Evolutionary conservation across 2,888 invertebrate genomes (phyloP).

Genomic region (Monoplex corrugatus): DNA sequence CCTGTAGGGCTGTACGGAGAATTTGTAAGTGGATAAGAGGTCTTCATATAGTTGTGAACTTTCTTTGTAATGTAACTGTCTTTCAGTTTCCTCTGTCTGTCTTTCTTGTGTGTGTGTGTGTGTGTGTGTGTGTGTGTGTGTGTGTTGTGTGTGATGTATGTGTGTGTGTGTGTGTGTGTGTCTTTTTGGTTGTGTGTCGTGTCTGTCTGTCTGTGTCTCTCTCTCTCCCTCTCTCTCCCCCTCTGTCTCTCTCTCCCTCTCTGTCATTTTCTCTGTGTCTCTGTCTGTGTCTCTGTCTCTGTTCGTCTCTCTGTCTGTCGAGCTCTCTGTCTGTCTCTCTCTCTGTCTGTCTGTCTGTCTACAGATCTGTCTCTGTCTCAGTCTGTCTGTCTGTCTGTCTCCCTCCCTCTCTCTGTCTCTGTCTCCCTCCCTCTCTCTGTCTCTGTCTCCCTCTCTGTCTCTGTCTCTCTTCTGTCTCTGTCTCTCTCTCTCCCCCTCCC

Average conservation of each 20-base stretch:
- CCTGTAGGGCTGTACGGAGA: too few relatives aligned
- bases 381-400: conserved; percentile 19
- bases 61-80: too few relatives aligned
- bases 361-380: background rate
- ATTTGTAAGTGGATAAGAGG: too few relatives aligned
- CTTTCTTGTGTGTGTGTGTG: too few relatives aligned
- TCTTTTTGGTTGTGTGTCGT: too few relatives aligned
- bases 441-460: background rate
- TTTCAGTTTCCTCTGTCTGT: too few relatives aligned
- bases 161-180: too few relatives aligned
- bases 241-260: background rate
- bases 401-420: conserved; percentile 7
- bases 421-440: background rate
- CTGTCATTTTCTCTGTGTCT: background rate
- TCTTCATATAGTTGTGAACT: too few relatives aligned
- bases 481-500: background rate
- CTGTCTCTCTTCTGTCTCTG: background rate
- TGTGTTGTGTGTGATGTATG: too few relatives aligned
- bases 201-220: too few relatives aligned
- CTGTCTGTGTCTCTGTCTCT: background rate
- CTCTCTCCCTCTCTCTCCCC: background rate
- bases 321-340: background rate
- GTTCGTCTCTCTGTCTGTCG: background rate
- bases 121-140: too few relatives aligned
- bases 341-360: background rate